Percentiles rank a stretch among this genome's conserved stretches.
Evolutionary conservation across 2,113 vertebrate species (phyloP).

Genomic region (Rutilus rutilus): DNA sequence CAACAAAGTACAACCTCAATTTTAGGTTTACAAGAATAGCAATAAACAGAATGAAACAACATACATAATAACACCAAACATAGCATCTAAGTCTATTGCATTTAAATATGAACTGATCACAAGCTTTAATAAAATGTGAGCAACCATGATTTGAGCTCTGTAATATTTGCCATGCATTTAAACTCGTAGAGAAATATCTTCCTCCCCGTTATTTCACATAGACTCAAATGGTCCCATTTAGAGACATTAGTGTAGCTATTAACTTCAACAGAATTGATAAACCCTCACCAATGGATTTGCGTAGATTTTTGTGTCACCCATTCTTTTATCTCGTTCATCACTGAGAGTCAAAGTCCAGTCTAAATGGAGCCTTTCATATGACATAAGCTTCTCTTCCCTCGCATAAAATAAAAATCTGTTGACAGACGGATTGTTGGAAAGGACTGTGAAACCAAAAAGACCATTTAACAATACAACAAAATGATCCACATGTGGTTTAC

Average conservation of each 20-base stretch:
- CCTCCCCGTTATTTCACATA: constrained; percentile 37
- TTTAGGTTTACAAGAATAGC: neutral
- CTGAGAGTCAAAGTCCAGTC: constrained; percentile 33
- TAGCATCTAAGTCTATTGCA: neutral
- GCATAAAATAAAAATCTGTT: constrained; percentile 5
- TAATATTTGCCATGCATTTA: constrained; percentile 44
- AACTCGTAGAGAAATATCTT: constrained; percentile 9
- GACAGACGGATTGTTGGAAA: constrained; percentile 12
- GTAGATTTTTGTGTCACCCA: neutral
- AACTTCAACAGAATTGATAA: constrained; percentile 17
- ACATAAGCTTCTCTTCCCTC: neutral
- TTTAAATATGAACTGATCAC: neutral
- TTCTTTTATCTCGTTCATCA: constrained; percentile 22
- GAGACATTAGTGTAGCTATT: constrained; percentile 47
- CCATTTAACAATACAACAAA: neutral
- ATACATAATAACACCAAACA: neutral
- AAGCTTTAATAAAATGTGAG: neutral
- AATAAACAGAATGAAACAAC: neutral
- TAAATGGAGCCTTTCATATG: constrained; percentile 6
- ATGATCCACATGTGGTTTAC: neutral
- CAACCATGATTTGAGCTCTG: neutral
- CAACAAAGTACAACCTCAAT: neutral
- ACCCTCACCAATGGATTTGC: neutral
- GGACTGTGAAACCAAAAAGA: neutral
- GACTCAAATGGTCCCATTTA: constrained; percentile 55